Evolutionary conservation across 2,888 invertebrate genomes (phyloP).

Genomic region (Plagiodera versicolora): DNA sequence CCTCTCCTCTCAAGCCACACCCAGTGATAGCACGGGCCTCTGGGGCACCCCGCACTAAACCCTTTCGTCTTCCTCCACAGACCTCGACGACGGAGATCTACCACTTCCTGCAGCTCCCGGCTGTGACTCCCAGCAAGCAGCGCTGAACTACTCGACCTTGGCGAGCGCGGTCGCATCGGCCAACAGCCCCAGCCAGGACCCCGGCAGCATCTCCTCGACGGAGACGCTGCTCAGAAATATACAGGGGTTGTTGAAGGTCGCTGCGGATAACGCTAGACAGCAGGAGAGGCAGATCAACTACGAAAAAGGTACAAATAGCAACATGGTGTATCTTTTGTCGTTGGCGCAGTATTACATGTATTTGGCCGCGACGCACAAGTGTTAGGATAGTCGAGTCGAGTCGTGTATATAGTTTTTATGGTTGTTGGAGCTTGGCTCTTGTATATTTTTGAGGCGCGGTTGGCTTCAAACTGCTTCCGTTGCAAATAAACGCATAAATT

Average conservation of each 20-base stretch:
- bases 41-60: no score
- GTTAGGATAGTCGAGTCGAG: conserved; percentile 39
- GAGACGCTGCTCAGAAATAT: conserved; percentile 94
- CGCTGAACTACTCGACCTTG: conserved; percentile 80
- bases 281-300: conserved; percentile 95
- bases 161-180: conserved; percentile 65
- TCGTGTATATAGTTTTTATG: conserved; percentile 28
- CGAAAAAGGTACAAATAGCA: conserved; percentile 84
- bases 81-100: conserved; percentile 75
- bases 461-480: no score
- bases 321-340: conserved; percentile 56
- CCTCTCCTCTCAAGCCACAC: no score
- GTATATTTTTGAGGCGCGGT: no score
- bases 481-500: no score
- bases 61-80: conserved; percentile 53
- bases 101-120: conserved; percentile 61
- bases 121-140: conserved; percentile 66
- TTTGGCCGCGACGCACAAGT: conserved; percentile 55
- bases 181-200: conserved; percentile 59
- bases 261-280: conserved; percentile 95
- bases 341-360: conserved; percentile 57
- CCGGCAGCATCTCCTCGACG: conserved; percentile 78
- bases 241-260: conserved; percentile 93
- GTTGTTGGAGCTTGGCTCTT: conserved; percentile 3
- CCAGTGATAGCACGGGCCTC: no score